Base-by-base conservation (phyloP, 2,797 vertebrate species). In the Perodicticus potto region DNA sequence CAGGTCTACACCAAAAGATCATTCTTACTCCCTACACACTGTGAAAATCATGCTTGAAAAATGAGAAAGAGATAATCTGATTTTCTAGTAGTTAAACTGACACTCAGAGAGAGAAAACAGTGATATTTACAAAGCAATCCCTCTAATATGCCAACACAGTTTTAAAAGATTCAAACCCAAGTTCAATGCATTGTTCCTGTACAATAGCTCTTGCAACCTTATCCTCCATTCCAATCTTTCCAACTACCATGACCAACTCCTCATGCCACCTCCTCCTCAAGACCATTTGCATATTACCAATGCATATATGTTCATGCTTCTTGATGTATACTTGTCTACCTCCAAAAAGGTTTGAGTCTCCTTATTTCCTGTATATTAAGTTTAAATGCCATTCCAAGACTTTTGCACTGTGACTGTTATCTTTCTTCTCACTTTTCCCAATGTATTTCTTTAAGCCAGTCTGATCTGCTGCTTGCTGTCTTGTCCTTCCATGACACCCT, bases 41-140 rank as follows among this genome's bases (percentile, higher is more conserved):
- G 67, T 22, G 49, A 91, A 93, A 95, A 94, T 10, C 8, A 90
- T 27, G 23, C 63, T 80, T 72, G 43, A 34, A 94, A 95, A 93
- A 95, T 23, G 40, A 92, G 72, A 93, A 91, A 72, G 57, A 16
- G 86, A 76, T 83, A 32, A 69, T 86, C 57, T 93, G 59, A 86
- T 80, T 95, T 34, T 84, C 57, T 95, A 81, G 63, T 87, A 95
- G n/a, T 84, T 94, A 86, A 80, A 53, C 23, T 96, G 53, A 82
- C 74, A 88, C 72, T 74, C 77, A 80, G 78, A 82, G 27, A 92
- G 23, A 92, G 37, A 95, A 88, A 85, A 32, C 3, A 3, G 53
- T 25, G 1, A 53, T 49, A 45, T 86, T 82, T 29, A 32, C 40
- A n/a, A 88, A 72, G 29, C 81, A 61, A 25, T n/a, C 27, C 34